A percentile compares a stretch with the other conserved stretches of the same genome.
Conservation (phyloP, 2,797 vertebrate species). For the Scyliorhinus canicula region DNA sequence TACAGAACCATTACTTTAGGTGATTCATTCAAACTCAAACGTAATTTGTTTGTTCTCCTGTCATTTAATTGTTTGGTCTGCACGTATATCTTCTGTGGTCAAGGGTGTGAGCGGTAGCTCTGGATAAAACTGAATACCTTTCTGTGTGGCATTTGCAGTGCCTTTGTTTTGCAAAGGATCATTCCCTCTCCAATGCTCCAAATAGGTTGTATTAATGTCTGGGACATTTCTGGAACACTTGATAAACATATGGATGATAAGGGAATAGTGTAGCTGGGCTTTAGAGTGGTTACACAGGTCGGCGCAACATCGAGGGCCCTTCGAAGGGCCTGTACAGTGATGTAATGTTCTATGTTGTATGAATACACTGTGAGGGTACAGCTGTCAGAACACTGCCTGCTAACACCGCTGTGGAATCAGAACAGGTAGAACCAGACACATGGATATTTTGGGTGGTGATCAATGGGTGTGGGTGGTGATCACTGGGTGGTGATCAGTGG, state of each 20-base stretch:
- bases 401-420: neutral
- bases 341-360: too few relatives aligned
- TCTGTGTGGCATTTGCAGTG: neutral
- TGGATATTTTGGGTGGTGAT: neutral
- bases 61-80: neutral
- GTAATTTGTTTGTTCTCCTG: slow-evolving; percentile 4
- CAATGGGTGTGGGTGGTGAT: too few relatives aligned
- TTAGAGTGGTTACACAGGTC: too few relatives aligned
- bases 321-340: too few relatives aligned
- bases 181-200: neutral
- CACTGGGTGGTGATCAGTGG: too few relatives aligned
- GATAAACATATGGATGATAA: too few relatives aligned
- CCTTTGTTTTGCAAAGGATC: neutral
- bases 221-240: neutral
- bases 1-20: neutral
- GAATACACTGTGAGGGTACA: neutral
- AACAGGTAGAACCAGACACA: neutral
- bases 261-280: too few relatives aligned
- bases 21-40: neutral
- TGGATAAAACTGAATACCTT: neutral
- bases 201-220: neutral
- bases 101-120: neutral
- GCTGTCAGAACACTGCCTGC: neutral
- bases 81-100: neutral
- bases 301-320: too few relatives aligned